Evolutionary conservation across 2,797 vertebrate species (phyloP), one percentile per base, ranked within the genome.

Genomic region (Acipenser oxyrinchus): DNA sequence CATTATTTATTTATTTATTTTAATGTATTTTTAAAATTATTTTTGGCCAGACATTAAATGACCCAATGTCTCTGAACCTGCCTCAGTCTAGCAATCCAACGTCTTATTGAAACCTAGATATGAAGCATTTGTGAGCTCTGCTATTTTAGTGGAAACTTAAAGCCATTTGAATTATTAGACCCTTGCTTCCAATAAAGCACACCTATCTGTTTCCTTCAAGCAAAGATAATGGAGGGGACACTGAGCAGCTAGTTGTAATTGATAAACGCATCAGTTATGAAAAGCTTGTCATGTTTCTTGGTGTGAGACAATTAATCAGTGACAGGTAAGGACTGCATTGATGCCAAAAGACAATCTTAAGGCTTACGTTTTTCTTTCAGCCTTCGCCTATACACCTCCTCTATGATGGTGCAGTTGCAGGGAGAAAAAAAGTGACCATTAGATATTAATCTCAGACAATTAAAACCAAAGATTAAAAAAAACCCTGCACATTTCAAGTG

Each of bases 301-400:
- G 37, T 5, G 37, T 37, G 37, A 37, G 3, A 4, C 37, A 37
- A 37, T 37, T 37, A 37, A 37, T 37, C 37, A 18, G 60, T 76
- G 71, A 74, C 76, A 61, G 48, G 58, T 76, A 72, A 76, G 74
- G 68, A 71, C 67, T 10, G 69, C 72, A 68, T 48, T 48, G 77
- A 74, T 73, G 74, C 69, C 76, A 78, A 52, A 74, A 78, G 78
- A 63, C 75, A 76, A 76, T 77, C 61, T 69, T 70, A 63, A 70
- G 77, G 84, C 88, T 92, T 91, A 91, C 86, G 82, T 90, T 91
- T 90, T 76, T 85, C 86, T 86, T 90, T 92, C 83, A 92, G 87
- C 84, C 83, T 90, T 79, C 87, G 90, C 83, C 81, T 93, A 89
- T 88, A 91, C 74, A 90, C 86, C 81, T 92, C 88, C 82, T 92